Percentiles rank a stretch among this genome's conserved stretches.
These are phyloP conservation scores for Stratiolaelaps scimitus DNA, from an alignment of 1,140 invertebrate genomes.

Conservation along the genomic window DNA sequence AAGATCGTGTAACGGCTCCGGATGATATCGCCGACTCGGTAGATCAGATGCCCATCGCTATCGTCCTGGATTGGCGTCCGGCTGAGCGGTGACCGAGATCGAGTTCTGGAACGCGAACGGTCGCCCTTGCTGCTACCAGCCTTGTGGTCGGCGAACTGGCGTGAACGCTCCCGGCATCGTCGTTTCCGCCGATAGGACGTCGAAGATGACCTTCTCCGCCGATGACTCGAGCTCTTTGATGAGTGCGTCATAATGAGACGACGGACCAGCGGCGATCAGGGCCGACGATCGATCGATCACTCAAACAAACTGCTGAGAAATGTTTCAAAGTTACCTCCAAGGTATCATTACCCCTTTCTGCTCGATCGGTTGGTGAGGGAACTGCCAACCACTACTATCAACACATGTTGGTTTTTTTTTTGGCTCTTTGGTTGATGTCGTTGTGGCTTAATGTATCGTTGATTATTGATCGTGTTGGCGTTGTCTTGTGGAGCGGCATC, in stretches of 20 bases:
- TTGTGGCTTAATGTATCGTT: no score
- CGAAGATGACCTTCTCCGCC: conserved; percentile 10
- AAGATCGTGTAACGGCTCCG: conserved; percentile 45
- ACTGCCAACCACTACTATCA: no score
- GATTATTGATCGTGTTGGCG: no score
- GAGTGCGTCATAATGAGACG: conserved; percentile 24
- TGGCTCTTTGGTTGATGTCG: no score
- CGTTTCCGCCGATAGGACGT: conserved; percentile 2
- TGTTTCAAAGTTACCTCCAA: conserved; percentile 27
- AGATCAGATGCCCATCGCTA: conserved; percentile 47
- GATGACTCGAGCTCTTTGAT: conserved; percentile 24
- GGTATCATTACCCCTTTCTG: neutral
- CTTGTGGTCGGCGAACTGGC: neutral
- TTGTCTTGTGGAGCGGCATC: no score
- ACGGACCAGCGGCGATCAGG: conserved; percentile 15
- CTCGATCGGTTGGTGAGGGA: no score
- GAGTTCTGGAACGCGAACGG: conserved; percentile 5
- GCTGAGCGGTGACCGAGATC: neutral
- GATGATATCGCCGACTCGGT: conserved; percentile 45
- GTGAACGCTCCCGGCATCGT: conserved; percentile 4
- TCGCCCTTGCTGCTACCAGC: neutral
- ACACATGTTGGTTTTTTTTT: no score
- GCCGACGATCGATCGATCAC: no score
- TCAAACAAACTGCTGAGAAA: conserved; percentile 25
- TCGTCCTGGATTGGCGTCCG: conserved; percentile 40